These are phyloP conservation scores for Dallia pectoralis DNA, from an alignment of 2,797 vertebrate genomes.

Conservation along the genomic window DNA sequence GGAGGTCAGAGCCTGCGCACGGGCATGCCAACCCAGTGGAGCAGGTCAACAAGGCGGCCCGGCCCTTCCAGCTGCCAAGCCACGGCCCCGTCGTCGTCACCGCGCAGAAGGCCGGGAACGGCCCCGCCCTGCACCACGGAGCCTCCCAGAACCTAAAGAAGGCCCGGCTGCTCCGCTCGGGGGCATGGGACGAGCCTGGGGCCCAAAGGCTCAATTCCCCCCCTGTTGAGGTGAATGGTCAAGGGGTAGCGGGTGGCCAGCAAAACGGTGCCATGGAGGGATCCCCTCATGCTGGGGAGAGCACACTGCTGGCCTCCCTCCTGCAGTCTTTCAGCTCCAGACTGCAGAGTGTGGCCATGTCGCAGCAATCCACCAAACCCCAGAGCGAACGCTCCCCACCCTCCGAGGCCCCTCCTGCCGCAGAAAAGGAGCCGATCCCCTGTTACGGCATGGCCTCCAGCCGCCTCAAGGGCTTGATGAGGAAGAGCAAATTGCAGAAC, in stretches of 20 bases:
- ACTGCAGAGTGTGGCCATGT: slow-evolving; percentile 95
- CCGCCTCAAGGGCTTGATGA: slow-evolving; percentile 92
- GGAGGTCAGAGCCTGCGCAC: slow-evolving; percentile 83
- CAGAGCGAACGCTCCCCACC: slow-evolving; percentile 68
- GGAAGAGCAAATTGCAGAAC: slow-evolving; percentile 91
- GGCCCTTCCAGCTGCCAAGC: slow-evolving; percentile 80
- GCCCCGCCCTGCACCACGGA: slow-evolving; percentile 72
- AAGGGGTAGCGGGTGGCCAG: slow-evolving; percentile 79
- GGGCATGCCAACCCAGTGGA: slow-evolving; percentile 80
- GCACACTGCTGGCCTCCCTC: slow-evolving; percentile 94
- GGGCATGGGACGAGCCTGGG: slow-evolving; percentile 88
- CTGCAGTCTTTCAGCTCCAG: slow-evolving; percentile 98
- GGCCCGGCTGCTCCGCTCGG: slow-evolving; percentile 90
- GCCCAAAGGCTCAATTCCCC: slow-evolving; percentile 82
- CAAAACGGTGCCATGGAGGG: slow-evolving; percentile 85
- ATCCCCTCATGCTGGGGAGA: slow-evolving; percentile 89
- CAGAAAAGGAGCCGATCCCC: slow-evolving; percentile 84
- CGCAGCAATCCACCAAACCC: slow-evolving; percentile 86
- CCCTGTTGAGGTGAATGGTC: slow-evolving; percentile 84
- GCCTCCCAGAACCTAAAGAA: slow-evolving; percentile 94
- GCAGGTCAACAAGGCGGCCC: slow-evolving; percentile 83
- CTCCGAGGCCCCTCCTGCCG: slow-evolving; percentile 61
- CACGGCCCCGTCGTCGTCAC: slow-evolving; percentile 78
- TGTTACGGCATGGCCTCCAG: slow-evolving; percentile 92
- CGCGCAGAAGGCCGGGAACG: slow-evolving; percentile 64